These are phyloP conservation scores for Limnephilus lunatus DNA, from an alignment of 2,888 invertebrate species.

Conservation along the genomic window DNA sequence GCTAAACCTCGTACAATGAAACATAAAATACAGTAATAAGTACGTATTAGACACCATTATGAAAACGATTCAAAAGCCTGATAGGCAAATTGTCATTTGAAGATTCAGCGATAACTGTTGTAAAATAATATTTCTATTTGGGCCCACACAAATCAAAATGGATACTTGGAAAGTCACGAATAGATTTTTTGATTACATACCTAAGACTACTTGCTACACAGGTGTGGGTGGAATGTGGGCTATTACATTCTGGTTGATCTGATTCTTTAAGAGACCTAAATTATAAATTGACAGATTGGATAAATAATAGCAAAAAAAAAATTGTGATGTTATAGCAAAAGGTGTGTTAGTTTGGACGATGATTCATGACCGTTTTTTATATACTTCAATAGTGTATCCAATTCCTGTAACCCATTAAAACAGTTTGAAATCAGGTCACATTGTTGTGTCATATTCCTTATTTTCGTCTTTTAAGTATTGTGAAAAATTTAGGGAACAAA, in stretches of 20 bases:
- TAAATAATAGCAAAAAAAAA: not conserved
- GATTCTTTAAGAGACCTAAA: not conserved
- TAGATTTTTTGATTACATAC: not conserved
- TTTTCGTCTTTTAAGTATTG: too few species aligned
- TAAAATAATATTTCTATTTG: not conserved
- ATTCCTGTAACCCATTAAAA: not conserved
- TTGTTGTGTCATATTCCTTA: not conserved
- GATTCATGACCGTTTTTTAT: not conserved
- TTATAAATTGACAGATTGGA: not conserved
- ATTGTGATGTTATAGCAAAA: not conserved
- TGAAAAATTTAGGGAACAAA: too few species aligned
- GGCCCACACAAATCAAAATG: not conserved
- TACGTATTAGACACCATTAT: not conserved
- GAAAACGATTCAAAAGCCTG: not conserved
- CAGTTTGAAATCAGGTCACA: not conserved
- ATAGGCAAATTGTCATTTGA: conserved; percentile 10
- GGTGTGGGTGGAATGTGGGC: not conserved
- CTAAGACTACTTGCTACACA: not conserved
- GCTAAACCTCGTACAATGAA: not conserved
- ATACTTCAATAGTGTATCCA: not conserved
- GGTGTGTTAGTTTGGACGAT: not conserved
- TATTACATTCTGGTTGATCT: not conserved
- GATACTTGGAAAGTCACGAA: not conserved
- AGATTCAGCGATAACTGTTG: conserved; percentile 16
- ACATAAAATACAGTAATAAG: conserved; percentile 2